Conservation (phyloP, 2,888 invertebrate genomes). For the Augiades crinisus region DNA sequence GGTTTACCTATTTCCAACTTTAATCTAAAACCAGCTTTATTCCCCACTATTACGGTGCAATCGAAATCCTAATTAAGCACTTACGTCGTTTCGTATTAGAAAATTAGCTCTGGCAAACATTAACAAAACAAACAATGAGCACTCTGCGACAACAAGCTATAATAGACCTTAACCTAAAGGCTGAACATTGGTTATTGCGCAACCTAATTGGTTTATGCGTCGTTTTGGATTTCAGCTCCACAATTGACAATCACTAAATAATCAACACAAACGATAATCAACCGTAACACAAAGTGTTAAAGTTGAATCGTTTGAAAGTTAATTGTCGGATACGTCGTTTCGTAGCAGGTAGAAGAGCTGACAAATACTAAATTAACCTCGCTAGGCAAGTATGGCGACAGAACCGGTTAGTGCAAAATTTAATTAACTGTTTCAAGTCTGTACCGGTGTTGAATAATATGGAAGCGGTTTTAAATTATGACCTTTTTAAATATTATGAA, state of each 20-base stretch:
- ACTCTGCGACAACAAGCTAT: neutral
- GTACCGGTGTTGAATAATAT: conserved; percentile 20
- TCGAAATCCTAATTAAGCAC: neutral
- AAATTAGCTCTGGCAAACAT: neutral
- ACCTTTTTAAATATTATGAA: too few relatives aligned
- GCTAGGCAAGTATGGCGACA: conserved; percentile 45
- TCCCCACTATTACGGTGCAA: neutral
- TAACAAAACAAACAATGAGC: neutral
- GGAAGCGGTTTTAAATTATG: neutral
- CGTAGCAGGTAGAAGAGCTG: conserved; percentile 37
- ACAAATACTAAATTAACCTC: conserved; percentile 61
- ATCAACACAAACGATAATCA: conserved; percentile 19
- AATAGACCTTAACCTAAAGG: conserved; percentile 1
- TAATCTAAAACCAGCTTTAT: too few relatives aligned
- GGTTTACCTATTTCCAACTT: too few relatives aligned
- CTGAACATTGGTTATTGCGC: conserved; percentile 10
- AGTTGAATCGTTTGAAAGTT: conserved; percentile 29
- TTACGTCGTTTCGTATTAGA: conserved; percentile 4
- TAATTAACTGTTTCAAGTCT: conserved; percentile 45
- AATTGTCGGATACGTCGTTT: conserved; percentile 39
- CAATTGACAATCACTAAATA: conserved; percentile 9
- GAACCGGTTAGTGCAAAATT: conserved; percentile 46
- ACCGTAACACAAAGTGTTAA: conserved; percentile 27
- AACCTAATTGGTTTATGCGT: conserved; percentile 5
- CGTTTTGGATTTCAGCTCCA: conserved; percentile 16